Evolutionary conservation across 2,113 vertebrate species (phyloP).

Genomic region (Oryzias javanicus): DNA sequence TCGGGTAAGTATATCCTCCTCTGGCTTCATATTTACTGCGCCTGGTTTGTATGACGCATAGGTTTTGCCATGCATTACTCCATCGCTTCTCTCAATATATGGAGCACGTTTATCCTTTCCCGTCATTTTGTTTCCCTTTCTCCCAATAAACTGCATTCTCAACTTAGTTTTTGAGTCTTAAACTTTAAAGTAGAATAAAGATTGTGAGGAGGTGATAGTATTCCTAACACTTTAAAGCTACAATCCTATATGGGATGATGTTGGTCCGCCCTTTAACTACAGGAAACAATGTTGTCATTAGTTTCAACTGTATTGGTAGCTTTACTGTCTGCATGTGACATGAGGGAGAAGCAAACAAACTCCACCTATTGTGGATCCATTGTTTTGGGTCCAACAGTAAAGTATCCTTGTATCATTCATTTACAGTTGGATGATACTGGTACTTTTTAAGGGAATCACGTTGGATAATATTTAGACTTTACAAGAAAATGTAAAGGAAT

Average conservation of each 20-base stretch:
- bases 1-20: constrained; percentile 68
- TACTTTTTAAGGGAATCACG: too few relatives aligned
- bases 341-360: constrained; percentile 32
- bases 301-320: constrained; percentile 28
- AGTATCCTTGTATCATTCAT: not conserved
- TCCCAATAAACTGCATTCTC: not conserved
- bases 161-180: not conserved
- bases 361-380: constrained; percentile 51
- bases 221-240: constrained; percentile 11
- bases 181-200: constrained; percentile 7
- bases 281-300: constrained; percentile 26
- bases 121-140: not conserved
- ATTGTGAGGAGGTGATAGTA: not conserved
- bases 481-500: too few relatives aligned
- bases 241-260: not conserved
- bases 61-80: constrained; percentile 58
- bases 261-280: constrained; percentile 15
- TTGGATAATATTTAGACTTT: too few relatives aligned
- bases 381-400: constrained; percentile 5
- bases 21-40: constrained; percentile 43
- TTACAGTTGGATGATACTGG: not conserved
- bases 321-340: constrained; percentile 56
- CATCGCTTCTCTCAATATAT: constrained; percentile 26
- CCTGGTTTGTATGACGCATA: constrained; percentile 69
- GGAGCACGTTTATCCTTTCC: constrained; percentile 9